Percentiles rank a stretch among this genome's conserved stretches.
phyloP scores from a whole-genome alignment of 2,113 vertebrate species.

The Xenopus tropicalis region DNA sequence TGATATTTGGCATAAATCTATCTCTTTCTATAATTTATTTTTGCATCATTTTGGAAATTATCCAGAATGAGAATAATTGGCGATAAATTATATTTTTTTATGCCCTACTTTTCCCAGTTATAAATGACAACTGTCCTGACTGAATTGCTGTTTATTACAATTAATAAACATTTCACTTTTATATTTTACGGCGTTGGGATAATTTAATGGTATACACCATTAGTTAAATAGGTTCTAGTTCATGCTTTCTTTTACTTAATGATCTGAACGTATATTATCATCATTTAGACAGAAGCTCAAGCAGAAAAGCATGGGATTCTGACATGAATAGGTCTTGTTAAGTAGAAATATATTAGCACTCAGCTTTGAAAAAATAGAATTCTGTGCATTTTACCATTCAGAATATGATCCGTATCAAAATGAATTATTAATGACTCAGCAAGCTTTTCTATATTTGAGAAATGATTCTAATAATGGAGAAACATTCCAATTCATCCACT shows the following conservation, averaged over 20 bases:
- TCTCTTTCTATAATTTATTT: neutral
- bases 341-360: constrained; percentile 83
- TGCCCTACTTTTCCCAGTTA: neutral
- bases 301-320: constrained; percentile 77
- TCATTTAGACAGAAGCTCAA: constrained; percentile 86
- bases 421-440: constrained; percentile 70
- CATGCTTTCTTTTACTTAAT: constrained; percentile 85
- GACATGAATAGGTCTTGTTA: constrained; percentile 76
- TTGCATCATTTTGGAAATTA: neutral
- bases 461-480: constrained; percentile 31
- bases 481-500: constrained; percentile 30
- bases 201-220: constrained; percentile 84
- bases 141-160: constrained; percentile 85
- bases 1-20: neutral
- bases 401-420: constrained; percentile 65
- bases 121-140: constrained; percentile 10
- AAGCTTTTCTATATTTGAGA: constrained; percentile 36
- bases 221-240: constrained; percentile 85
- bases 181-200: constrained; percentile 79
- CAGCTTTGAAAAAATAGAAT: constrained; percentile 68
- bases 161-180: constrained; percentile 78
- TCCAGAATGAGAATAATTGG: constrained; percentile 10
- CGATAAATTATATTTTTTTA: constrained; percentile 10
- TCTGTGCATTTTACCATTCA: constrained; percentile 64
- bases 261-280: constrained; percentile 85